Conservation (phyloP, 2,888 invertebrate genomes). For the Linyphia triangularis region DNA sequence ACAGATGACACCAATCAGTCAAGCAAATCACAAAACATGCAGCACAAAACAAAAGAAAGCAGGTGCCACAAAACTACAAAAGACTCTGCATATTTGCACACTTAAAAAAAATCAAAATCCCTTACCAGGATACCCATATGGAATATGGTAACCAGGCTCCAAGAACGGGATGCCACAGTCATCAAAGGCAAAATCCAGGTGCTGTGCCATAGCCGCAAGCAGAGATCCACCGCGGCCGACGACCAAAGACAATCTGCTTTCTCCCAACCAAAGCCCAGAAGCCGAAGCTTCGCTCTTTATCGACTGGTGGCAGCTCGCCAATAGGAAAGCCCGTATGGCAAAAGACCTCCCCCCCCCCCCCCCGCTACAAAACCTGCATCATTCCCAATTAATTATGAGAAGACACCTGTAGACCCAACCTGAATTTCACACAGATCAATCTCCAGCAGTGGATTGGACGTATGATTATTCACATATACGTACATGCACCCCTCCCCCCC, state of each 20-base stretch:
- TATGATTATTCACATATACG: constrained; percentile 68
- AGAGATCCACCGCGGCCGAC: constrained; percentile 49
- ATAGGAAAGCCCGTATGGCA: constrained; percentile 55
- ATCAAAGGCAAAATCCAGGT: constrained; percentile 75
- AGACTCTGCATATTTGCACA: too few relatives aligned
- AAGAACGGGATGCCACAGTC: constrained; percentile 74
- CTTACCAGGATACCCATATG: constrained; percentile 75
- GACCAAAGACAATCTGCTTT: constrained; percentile 50
- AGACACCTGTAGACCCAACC: constrained; percentile 73
- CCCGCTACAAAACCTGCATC: too few relatives aligned
- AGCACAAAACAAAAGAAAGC: not conserved
- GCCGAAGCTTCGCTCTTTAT: constrained; percentile 67
- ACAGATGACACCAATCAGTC: constrained; percentile 1
- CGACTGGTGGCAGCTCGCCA: constrained; percentile 74
- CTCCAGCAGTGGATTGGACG: constrained; percentile 63
- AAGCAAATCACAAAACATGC: too few relatives aligned
- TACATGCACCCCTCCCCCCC: constrained; percentile 63
- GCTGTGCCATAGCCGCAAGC: constrained; percentile 68
- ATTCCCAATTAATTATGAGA: constrained; percentile 75
- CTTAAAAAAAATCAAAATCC: not conserved
- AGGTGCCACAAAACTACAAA: not conserved
- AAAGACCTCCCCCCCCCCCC: too few relatives aligned
- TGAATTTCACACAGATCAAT: constrained; percentile 75
- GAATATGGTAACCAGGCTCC: constrained; percentile 74
- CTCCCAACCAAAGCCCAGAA: constrained; percentile 55